phyloP scores from a whole-genome alignment of 2,888 invertebrate species.

The Drosophila helvetica region DNA sequence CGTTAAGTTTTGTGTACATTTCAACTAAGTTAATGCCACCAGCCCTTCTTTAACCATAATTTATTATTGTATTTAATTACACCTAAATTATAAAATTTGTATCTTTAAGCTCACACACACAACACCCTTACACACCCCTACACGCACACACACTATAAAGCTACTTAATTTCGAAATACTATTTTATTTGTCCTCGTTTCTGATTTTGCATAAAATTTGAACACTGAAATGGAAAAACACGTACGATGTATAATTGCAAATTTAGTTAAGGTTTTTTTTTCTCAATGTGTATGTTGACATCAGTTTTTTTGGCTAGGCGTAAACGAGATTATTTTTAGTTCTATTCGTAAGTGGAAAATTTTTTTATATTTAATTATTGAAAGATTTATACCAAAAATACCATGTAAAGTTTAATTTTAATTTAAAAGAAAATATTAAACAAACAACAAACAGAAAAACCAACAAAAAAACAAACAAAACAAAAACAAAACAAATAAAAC shows the following conservation, averaged over 20 bases:
- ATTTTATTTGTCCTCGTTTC: slow-evolving; percentile 55
- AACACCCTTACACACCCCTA: slow-evolving; percentile 22
- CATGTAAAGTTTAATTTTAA: slow-evolving; percentile 76
- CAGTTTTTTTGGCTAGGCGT: slow-evolving; percentile 61
- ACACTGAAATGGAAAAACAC: slow-evolving; percentile 26
- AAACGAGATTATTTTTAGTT: slow-evolving; percentile 64
- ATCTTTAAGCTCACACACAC: slow-evolving; percentile 44
- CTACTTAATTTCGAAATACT: slow-evolving; percentile 70
- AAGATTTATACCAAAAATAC: slow-evolving; percentile 80
- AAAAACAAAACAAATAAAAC: slow-evolving; percentile 44
- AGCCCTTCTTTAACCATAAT: slow-evolving; percentile 63
- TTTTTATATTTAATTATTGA: slow-evolving; percentile 72
- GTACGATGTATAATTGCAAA: slow-evolving; percentile 53
- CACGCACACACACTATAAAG: slow-evolving; percentile 31
- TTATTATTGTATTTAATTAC: slow-evolving; percentile 69
- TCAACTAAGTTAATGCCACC: slow-evolving; percentile 60
- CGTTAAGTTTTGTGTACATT: slow-evolving; percentile 74
- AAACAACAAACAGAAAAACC: slow-evolving; percentile 44
- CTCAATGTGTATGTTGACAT: slow-evolving; percentile 72
- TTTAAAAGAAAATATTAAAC: slow-evolving; percentile 52
- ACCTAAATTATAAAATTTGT: slow-evolving; percentile 55
- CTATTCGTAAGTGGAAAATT: slow-evolving; percentile 68
- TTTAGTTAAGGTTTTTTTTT: slow-evolving; percentile 45
- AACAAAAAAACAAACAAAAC: slow-evolving; percentile 43
- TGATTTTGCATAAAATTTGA: slow-evolving; percentile 46